phyloP scores from a whole-genome alignment of 2,797 vertebrate genomes.

The Argyrosomus regius region DNA sequence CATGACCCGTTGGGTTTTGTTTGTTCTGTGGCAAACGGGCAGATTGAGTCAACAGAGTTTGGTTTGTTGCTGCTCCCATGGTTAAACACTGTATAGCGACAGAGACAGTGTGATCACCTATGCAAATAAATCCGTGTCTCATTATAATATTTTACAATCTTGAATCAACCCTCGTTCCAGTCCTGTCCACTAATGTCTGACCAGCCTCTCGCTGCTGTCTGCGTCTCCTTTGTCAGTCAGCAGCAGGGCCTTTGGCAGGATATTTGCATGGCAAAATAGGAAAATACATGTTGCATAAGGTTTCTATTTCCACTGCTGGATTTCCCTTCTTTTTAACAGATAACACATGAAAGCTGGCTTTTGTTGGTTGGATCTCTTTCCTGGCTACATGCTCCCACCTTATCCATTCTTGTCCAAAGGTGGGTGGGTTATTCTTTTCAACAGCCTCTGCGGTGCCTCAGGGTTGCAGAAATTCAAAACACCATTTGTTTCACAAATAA shows the following conservation, averaged over 20 bases:
- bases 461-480: conserved; percentile 6
- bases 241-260: conserved; percentile 39
- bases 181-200: conserved; percentile 12
- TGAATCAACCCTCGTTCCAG: neutral
- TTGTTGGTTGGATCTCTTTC: conserved; percentile 31
- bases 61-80: neutral
- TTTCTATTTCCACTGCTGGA: conserved; percentile 52
- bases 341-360: conserved; percentile 50
- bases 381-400: conserved; percentile 28
- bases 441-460: neutral
- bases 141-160: too few species aligned
- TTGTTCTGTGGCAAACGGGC: conserved; percentile 39
- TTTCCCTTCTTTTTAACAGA: conserved; percentile 47
- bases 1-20: conserved; percentile 48
- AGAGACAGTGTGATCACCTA: too few species aligned
- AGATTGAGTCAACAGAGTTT: conserved; percentile 23
- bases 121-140: too few species aligned
- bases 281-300: conserved; percentile 61
- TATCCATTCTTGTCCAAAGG: conserved; percentile 25
- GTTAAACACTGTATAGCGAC: too few species aligned
- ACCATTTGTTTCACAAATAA: neutral
- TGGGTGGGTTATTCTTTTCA: conserved; percentile 21
- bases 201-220: neutral
- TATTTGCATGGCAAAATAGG: conserved; percentile 55
- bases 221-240: conserved; percentile 37